phyloP scores from a whole-genome alignment of 2,888 invertebrate genomes.

The Tinea pellionella region DNA sequence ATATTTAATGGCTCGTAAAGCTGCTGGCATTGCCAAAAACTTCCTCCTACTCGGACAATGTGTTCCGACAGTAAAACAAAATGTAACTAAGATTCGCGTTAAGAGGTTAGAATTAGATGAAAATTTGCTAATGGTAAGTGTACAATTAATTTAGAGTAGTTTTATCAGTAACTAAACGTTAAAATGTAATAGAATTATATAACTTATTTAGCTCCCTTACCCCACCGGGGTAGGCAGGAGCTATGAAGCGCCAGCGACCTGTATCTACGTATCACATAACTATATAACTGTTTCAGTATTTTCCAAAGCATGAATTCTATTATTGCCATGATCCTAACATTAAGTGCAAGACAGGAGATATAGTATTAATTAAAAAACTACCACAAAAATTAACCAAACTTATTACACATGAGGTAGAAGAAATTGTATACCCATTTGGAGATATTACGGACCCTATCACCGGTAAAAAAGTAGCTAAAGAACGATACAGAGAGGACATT shows the following conservation, averaged over 20 bases:
- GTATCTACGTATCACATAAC: no score
- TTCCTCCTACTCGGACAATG: constrained; percentile 80
- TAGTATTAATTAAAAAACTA: constrained; percentile 81
- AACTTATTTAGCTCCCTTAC: no score
- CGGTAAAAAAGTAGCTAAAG: constrained; percentile 80
- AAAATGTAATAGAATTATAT: no score
- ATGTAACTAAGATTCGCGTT: constrained; percentile 82
- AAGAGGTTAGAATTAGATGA: constrained; percentile 80
- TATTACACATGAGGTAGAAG: constrained; percentile 82
- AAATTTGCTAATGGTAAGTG: constrained; percentile 80
- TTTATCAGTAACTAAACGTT: no score
- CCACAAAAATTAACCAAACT: constrained; percentile 79
- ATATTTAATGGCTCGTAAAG: constrained; percentile 41
- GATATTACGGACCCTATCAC: constrained; percentile 89
- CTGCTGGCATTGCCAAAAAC: constrained; percentile 56
- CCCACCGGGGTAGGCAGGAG: no score
- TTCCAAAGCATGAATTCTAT: constrained; percentile 76
- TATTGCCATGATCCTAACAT: constrained; percentile 85
- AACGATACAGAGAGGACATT: constrained; percentile 80
- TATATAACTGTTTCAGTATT: constrained; percentile 79
- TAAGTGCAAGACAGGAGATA: constrained; percentile 83
- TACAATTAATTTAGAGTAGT: background rate
- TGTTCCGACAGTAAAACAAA: constrained; percentile 80
- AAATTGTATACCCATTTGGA: constrained; percentile 84
- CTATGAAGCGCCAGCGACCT: no score